Evolutionary conservation across 2,797 vertebrate genomes (phyloP).

Genomic region (Microtus californicus): DNA sequence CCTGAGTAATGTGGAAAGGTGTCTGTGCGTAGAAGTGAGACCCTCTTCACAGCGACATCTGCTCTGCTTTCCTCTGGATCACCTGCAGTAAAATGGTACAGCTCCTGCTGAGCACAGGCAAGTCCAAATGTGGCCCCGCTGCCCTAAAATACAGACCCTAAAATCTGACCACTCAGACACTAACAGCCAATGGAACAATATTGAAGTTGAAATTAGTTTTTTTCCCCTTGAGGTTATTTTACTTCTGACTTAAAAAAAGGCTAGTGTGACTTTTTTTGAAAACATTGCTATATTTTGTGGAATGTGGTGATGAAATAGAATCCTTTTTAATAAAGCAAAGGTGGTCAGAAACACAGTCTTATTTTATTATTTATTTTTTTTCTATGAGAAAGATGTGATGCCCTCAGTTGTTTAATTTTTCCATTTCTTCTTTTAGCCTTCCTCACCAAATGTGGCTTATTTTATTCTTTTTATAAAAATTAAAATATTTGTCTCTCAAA

Average conservation of each 20-base stretch:
- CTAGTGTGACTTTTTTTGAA: background rate
- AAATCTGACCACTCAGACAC: conserved; percentile 79
- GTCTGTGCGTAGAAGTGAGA: conserved; percentile 57
- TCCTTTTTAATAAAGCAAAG: background rate
- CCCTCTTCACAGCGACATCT: conserved; percentile 80
- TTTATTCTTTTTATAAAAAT: conserved; percentile 28
- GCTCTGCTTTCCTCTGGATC: conserved; percentile 81
- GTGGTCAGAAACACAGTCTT: background rate
- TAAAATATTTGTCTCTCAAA: background rate
- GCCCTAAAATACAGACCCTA: conserved; percentile 69
- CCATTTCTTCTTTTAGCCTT: background rate
- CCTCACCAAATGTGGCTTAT: background rate
- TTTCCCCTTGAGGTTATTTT: background rate
- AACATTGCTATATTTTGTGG: background rate
- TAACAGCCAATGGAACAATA: conserved; percentile 71
- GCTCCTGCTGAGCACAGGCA: conserved; percentile 76
- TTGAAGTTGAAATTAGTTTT: background rate
- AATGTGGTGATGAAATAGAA: background rate
- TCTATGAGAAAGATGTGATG: background rate
- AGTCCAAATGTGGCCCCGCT: conserved; percentile 70
- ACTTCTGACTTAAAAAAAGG: background rate
- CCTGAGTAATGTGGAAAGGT: conserved; percentile 67
- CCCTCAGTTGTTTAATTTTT: background rate
- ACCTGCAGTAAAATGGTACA: conserved; percentile 74
- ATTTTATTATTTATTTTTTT: background rate